These are phyloP conservation scores for Harpagifer antarcticus DNA, from an alignment of 2,797 vertebrate species.

Conservation along the genomic window DNA sequence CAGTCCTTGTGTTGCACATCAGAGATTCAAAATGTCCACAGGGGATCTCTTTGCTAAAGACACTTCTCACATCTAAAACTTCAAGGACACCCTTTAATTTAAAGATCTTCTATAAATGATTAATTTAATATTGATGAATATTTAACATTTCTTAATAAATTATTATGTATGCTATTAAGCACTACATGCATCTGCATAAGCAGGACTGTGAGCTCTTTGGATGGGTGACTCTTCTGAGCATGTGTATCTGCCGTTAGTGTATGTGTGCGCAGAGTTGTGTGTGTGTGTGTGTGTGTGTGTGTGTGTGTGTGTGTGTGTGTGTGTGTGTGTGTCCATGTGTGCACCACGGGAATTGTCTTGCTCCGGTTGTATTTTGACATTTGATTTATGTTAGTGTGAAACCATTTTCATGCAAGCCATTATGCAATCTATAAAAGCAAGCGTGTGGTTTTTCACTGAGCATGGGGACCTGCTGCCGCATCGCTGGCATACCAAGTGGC, in stretches of 20 bases:
- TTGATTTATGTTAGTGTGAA: conserved; percentile 88
- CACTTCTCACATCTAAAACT: conserved; percentile 79
- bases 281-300: conserved; percentile 57
- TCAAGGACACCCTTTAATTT: conserved; percentile 86
- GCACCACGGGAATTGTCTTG: conserved; percentile 82
- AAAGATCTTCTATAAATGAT: conserved; percentile 86
- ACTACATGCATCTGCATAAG: conserved; percentile 79
- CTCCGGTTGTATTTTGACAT: conserved; percentile 86
- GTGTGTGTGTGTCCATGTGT: conserved; percentile 65
- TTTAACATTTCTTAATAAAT: conserved; percentile 87
- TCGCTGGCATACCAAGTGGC: conserved; percentile 86
- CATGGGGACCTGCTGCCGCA: conserved; percentile 77
- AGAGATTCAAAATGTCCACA: conserved; percentile 77
- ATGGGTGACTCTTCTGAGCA: conserved; percentile 64
- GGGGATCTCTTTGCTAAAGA: conserved; percentile 77
- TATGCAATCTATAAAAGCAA: conserved; percentile 87
- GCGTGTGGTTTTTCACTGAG: conserved; percentile 83
- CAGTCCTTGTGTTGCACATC: conserved; percentile 65
- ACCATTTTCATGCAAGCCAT: conserved; percentile 87
- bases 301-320: conserved; percentile 50
- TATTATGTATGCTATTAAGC: conserved; percentile 84
- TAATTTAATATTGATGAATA: conserved; percentile 87
- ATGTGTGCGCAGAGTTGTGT: conserved; percentile 32
- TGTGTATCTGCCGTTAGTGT: conserved; percentile 52
- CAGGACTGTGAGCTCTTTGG: conserved; percentile 65